Evolutionary conservation across 1,140 invertebrate species (phyloP).

Genomic region (Littorina saxatilis): DNA sequence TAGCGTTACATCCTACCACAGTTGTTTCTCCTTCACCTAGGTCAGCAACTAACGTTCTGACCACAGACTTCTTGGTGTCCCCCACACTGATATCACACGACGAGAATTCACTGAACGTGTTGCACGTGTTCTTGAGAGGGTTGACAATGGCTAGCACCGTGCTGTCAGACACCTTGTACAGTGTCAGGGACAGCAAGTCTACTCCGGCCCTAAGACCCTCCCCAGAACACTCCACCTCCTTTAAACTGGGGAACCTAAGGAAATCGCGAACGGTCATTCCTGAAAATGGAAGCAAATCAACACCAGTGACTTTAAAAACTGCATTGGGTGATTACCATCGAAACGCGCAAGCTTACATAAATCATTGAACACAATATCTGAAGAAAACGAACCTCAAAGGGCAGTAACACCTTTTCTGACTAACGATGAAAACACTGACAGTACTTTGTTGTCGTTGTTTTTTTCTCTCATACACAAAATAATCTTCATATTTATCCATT

Average conservation of each 20-base stretch:
- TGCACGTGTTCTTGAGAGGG: not conserved
- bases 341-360: no score
- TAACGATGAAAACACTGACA: no score
- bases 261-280: slow-evolving; percentile 19
- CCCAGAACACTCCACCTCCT: slow-evolving; percentile 31
- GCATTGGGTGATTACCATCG: no score
- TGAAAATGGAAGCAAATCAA: not conserved
- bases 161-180: not conserved
- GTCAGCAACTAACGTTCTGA: not conserved
- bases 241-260: not conserved
- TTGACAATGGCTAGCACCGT: not conserved
- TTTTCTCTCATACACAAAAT: no score
- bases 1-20: not conserved
- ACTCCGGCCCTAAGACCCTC: not conserved
- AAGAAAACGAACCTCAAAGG: no score
- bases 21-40: not conserved
- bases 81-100: not conserved
- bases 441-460: no score
- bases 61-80: not conserved
- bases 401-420: no score
- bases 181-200: not conserved
- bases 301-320: no score
- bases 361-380: no score
- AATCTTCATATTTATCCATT: no score
- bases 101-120: slow-evolving; percentile 22